Evolutionary conservation across 2,888 invertebrate species (phyloP), one percentile per base, ranked within the genome.

Genomic region (Drosophila suboccidentalis): DNA sequence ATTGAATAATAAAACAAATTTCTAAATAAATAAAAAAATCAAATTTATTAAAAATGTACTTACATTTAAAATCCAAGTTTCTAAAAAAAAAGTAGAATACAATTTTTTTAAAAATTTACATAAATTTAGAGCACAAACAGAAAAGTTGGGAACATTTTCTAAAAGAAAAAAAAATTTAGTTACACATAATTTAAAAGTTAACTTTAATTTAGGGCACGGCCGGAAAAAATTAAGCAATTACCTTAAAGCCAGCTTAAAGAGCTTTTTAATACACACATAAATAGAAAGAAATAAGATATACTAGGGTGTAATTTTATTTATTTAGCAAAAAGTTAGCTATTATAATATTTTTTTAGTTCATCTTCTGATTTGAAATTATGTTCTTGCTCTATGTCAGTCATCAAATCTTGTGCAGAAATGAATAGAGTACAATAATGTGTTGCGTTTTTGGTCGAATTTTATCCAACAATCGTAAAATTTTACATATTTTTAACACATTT

Each of bases 381-480:
- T 17, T 11, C 13, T 17, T 32, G 32, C n/a, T n/a, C 26, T n/a
- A n/a, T 29, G 29, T 47, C 47, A 47, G 47, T 47, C 29, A 26
- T n/a, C 15, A 15, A 47, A 46, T 46, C 26, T 43, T 43, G 5
- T 39, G 3, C 9, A 39, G 39, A 39, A 39, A 43, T 43, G 19
- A 19, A 15, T n/a, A 26, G 26, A 22, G 19, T 44, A 44, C 13
- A 8, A 22, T 44, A 44, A 44, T 22, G 13, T n/a, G 4, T 15
- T 46, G 17, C 13, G 34, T 36, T 9, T 19, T 9, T 50, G 36
- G 8, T 34, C 34, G 8, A 49, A 49, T 36, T 36, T 36, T 6
- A 22, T 36, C 13, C 34, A 50, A 50, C 50, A 50, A 50, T 36
- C n/a, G 19, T 50, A 36, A 13, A 36, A 36, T 50, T 22, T 19